phyloP scores from a whole-genome alignment of 1,140 invertebrate genomes.

The Drosophila guanche region DNA sequence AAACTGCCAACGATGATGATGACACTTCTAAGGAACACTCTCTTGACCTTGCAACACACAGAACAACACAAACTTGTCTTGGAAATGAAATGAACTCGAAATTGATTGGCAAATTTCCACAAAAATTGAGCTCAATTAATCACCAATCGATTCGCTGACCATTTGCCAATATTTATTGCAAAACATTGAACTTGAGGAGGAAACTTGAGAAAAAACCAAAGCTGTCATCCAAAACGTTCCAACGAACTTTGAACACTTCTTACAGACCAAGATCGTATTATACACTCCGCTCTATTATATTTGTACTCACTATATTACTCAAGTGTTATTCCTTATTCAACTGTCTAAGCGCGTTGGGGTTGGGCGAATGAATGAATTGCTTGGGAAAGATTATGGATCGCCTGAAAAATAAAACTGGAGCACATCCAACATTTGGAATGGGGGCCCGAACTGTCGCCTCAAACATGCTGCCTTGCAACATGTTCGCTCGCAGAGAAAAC shows the following conservation, averaged over 20 bases:
- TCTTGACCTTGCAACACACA: conserved; percentile 38
- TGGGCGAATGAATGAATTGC: conserved; percentile 48
- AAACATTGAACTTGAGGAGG: conserved; percentile 58
- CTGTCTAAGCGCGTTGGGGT: conserved; percentile 52
- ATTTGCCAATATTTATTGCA: conserved; percentile 11
- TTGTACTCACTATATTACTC: conserved; percentile 52
- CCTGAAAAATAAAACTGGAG: conserved; percentile 25
- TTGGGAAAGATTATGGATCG: conserved; percentile 49
- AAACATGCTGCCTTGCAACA: conserved; percentile 59
- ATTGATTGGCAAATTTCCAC: conserved; percentile 34
- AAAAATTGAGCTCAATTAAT: conserved; percentile 69
- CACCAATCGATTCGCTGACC: conserved; percentile 19
- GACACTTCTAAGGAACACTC: conserved; percentile 14
- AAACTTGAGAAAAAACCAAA: conserved; percentile 2
- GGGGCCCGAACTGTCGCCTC: neutral
- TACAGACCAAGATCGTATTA: conserved; percentile 1
- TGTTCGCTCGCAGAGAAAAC: conserved; percentile 49
- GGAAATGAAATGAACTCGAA: conserved; percentile 1
- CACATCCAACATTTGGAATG: conserved; percentile 13
- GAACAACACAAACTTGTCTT: neutral
- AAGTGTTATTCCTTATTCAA: conserved; percentile 13
- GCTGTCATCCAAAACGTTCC: conserved; percentile 35
- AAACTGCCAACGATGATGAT: conserved; percentile 15
- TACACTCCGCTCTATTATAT: conserved; percentile 8
- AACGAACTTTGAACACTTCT: conserved; percentile 7